phyloP scores from a whole-genome alignment of 2,113 vertebrate species.

The Potamarius usumacintae region DNA sequence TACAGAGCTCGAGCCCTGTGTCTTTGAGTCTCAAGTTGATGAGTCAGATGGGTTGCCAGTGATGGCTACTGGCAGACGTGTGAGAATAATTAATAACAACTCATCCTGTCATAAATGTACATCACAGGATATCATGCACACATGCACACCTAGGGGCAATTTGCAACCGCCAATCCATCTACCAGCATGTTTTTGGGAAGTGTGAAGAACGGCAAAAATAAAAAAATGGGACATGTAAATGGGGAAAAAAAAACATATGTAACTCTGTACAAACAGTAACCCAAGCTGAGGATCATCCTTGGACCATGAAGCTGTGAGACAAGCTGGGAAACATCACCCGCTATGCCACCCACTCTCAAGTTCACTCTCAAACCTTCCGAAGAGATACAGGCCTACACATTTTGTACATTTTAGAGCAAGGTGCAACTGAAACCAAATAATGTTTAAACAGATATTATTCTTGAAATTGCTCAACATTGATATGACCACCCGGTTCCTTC shows the following conservation, averaged over 20 bases:
- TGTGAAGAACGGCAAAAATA: not conserved
- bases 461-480: not conserved
- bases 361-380: not conserved
- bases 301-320: not conserved
- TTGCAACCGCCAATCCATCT: not conserved
- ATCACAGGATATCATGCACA: not conserved
- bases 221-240: not conserved
- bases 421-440: not conserved
- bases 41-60: not conserved
- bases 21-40: not conserved
- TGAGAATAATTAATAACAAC: not conserved
- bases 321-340: conserved; percentile 8
- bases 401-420: not conserved
- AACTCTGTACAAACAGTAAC: not conserved
- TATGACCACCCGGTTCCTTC: not conserved
- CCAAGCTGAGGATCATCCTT: not conserved
- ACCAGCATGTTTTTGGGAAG: not conserved
- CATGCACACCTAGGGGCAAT: not conserved
- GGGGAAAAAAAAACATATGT: not conserved
- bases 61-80: not conserved
- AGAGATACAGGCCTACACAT: not conserved
- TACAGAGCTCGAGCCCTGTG: not conserved
- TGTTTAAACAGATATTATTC: not conserved
- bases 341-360: conserved; percentile 19
- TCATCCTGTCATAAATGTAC: not conserved